Conservation (phyloP, 1,140 invertebrate genomes). For the Lepidurus arcticus region DNA sequence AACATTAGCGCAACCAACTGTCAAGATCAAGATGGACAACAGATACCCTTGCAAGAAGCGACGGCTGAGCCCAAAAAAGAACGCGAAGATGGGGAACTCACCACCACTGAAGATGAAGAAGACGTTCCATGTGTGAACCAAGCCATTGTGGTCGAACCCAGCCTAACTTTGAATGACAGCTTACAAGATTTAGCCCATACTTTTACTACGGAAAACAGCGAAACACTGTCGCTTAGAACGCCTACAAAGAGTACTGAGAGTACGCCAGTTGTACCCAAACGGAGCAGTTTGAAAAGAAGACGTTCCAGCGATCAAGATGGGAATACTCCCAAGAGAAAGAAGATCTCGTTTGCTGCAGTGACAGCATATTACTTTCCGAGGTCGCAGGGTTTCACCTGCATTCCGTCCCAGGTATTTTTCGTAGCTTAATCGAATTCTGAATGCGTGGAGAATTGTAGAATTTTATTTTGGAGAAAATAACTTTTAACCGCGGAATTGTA, state of each 20-base stretch:
- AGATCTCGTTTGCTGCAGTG: conserved; percentile 83
- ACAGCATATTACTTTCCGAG: conserved; percentile 93
- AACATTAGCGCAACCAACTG: too few relatives aligned
- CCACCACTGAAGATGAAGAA: background rate
- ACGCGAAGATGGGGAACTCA: background rate
- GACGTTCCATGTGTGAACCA: background rate
- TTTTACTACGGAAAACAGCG: too few relatives aligned
- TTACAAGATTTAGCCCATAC: too few relatives aligned
- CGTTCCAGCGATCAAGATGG: background rate
- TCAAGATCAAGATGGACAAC: too few relatives aligned
- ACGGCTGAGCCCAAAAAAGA: background rate
- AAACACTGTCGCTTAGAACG: background rate
- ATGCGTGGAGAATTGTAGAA: too few relatives aligned
- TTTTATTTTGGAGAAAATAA: background rate
- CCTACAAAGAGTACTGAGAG: background rate
- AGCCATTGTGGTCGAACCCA: too few relatives aligned
- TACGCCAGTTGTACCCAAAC: background rate
- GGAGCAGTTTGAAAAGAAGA: conserved; percentile 19
- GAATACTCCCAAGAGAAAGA: conserved; percentile 51
- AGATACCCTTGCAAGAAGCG: too few relatives aligned
- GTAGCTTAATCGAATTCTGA: too few relatives aligned
- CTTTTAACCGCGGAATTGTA: conserved; percentile 16
- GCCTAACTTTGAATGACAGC: too few relatives aligned
- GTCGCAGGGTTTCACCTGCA: conserved; percentile 94
- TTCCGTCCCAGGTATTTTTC: conserved; percentile 71